Percentiles rank a stretch among this genome's conserved stretches.
Evolutionary conservation across 1,140 invertebrate genomes (phyloP).

Genomic region (Octopus sinensis): DNA sequence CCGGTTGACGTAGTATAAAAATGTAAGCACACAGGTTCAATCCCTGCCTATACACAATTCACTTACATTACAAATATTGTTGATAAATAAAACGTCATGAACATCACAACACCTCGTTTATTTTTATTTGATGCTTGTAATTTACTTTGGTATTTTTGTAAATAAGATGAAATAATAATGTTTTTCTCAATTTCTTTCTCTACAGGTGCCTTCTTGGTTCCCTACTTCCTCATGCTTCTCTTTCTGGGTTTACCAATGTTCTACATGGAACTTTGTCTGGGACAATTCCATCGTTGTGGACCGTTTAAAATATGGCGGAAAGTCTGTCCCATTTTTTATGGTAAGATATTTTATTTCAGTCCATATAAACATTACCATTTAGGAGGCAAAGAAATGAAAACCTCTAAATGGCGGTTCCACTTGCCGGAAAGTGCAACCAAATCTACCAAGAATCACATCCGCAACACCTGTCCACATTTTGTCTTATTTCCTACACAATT

Average conservation of each 20-base stretch:
- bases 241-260: slow-evolving; percentile 60
- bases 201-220: slow-evolving; percentile 61
- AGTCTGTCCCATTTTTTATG: slow-evolving; percentile 3
- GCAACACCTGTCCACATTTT: too few species aligned
- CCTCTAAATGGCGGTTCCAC: too few species aligned
- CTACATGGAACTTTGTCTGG: slow-evolving; percentile 56
- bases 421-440: too few species aligned
- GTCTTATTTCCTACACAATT: too few species aligned
- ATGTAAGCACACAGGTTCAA: background rate
- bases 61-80: background rate
- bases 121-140: background rate
- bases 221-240: slow-evolving; percentile 61
- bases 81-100: background rate
- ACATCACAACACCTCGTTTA: background rate
- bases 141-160: background rate
- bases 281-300: slow-evolving; percentile 50
- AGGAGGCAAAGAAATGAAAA: too few species aligned
- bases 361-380: too few species aligned
- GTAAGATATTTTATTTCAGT: background rate
- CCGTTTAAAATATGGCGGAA: slow-evolving; percentile 31
- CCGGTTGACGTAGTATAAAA: background rate
- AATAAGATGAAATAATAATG: background rate
- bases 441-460: too few species aligned
- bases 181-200: slow-evolving; percentile 48
- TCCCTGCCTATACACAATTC: background rate